Conservation (phyloP, 2,888 invertebrate genomes). For the Calameuta filiformis region DNA sequence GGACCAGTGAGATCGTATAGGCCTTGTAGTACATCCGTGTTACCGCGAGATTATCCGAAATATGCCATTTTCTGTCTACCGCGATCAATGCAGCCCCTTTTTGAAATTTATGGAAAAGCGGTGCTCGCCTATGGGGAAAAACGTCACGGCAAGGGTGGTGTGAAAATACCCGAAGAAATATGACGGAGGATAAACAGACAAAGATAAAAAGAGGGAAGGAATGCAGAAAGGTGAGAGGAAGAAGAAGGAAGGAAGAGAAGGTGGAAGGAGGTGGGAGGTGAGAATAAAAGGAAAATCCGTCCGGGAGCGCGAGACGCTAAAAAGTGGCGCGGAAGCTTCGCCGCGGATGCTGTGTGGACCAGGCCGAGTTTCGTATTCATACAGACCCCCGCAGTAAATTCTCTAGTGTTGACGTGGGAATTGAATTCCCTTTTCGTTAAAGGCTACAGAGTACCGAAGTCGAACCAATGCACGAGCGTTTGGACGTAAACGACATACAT, state of each 20-base stretch:
- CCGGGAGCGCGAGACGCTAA: slow-evolving; percentile 1
- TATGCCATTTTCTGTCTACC: neutral
- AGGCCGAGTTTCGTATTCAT: slow-evolving; percentile 45
- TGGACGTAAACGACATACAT: neutral
- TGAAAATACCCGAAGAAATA: neutral
- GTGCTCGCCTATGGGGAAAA: neutral
- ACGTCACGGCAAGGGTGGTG: neutral
- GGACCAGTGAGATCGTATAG: neutral
- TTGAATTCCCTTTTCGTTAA: slow-evolving; percentile 50
- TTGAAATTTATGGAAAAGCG: neutral
- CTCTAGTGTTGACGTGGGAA: slow-evolving; percentile 54
- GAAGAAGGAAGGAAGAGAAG: neutral
- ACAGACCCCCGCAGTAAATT: slow-evolving; percentile 52
- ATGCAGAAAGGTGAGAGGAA: neutral
- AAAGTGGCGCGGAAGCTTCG: slow-evolving; percentile 6
- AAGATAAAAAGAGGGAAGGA: neutral
- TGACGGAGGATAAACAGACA: neutral
- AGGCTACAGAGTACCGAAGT: slow-evolving; percentile 11
- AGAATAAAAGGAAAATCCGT: slow-evolving; percentile 10
- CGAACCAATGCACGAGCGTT: neutral
- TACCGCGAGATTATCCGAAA: slow-evolving; percentile 3
- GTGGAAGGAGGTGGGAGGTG: slow-evolving; percentile 2
- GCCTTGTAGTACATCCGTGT: neutral
- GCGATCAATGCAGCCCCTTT: neutral
- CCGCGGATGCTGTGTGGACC: slow-evolving; percentile 20